Percentiles rank a stretch among this genome's conserved stretches.
These are phyloP conservation scores for Phenganax marumi DNA, from an alignment of 92 coral and sea anemone genomes.

Conservation along the genomic window DNA sequence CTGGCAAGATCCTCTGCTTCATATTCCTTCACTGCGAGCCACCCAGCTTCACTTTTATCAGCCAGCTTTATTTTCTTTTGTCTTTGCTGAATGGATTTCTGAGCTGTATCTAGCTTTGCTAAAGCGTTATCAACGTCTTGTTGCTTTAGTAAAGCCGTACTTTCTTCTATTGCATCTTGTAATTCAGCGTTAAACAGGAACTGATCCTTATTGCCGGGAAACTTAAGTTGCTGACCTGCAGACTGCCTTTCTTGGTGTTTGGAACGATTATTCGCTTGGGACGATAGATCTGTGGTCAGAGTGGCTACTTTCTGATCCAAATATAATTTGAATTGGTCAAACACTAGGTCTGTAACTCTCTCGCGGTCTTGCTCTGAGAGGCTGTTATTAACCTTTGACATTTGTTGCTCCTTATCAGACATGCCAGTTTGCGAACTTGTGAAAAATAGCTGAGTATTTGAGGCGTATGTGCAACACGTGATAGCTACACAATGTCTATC, in stretches of 20 bases:
- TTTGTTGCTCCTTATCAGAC: not conserved
- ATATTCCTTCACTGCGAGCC: slow-evolving; percentile 50
- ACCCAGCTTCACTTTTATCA: slow-evolving; percentile 54
- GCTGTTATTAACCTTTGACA: not conserved
- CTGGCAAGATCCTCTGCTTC: slow-evolving; percentile 46
- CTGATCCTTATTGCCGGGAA: not conserved
- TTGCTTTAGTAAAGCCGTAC: slow-evolving; percentile 6
- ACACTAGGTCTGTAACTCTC: not conserved
- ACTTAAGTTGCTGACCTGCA: not conserved
- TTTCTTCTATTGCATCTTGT: slow-evolving; percentile 16
- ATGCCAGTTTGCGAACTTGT: not conserved
- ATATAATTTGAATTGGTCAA: not conserved
- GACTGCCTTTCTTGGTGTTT: not conserved
- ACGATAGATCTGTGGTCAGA: not conserved
- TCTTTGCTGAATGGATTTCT: not conserved
- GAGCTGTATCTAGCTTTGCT: slow-evolving; percentile 26
- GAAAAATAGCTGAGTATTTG: too few species aligned
- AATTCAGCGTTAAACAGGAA: not conserved
- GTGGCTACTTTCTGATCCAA: slow-evolving; percentile 1
- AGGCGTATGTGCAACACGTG: too few species aligned
- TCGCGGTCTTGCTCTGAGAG: not conserved
- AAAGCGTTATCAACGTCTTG: slow-evolving; percentile 9
- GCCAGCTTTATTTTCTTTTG: slow-evolving; percentile 50
- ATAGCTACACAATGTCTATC: too few species aligned
- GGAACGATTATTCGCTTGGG: not conserved